Evolutionary conservation across 2,797 vertebrate species (phyloP), one percentile per base, ranked within the genome.

Genomic region (Myoxocephalus aenaeus): DNA sequence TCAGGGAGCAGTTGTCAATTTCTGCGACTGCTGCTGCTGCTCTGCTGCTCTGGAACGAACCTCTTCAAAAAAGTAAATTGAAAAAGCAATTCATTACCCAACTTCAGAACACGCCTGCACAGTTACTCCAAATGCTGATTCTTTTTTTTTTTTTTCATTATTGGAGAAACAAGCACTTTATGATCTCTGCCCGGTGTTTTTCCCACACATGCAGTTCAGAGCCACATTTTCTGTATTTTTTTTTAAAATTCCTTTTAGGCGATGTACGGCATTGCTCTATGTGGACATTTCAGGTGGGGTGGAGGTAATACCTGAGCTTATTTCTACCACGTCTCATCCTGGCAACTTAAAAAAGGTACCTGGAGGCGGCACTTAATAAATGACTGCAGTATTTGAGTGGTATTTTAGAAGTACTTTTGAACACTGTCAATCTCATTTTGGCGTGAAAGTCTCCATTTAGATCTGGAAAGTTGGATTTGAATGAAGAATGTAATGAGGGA

Each of bases 31-130:
- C 74, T 27, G 84, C 74, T 27, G 69, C 79, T 77, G 81, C 83
- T 78, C 73, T 62, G 64, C 77, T 68, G 77, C 86, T 90, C 77
- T 77, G 83, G 73, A 90, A 86, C 80, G 42, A 88, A 84, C 83
- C 85, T 87, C 91, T 92, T 87, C 83, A 90, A 48, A 90, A 48
- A 82, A 73, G 78, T 36, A 90, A 91, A 93, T 82, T 86, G 78
- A 86, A 92, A 90, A 90, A 76, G 79, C 70, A 87, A 87, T 87
- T 89, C 82, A 91, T 90, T 86, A 86, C 65, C 70, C 20, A 7
- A 44, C 51, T 12, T 70, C 71, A 58, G 73, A 44, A 65, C 25
- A 44, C 15, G 75, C 62, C 80, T n/a, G 78, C 79, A 75, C 79
- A 32, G n/a, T 53, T 68, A 32, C 56, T 77, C 57, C 29, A 57